Base-by-base conservation (phyloP, 2,113 vertebrate species). In the Solea solea region DNA sequence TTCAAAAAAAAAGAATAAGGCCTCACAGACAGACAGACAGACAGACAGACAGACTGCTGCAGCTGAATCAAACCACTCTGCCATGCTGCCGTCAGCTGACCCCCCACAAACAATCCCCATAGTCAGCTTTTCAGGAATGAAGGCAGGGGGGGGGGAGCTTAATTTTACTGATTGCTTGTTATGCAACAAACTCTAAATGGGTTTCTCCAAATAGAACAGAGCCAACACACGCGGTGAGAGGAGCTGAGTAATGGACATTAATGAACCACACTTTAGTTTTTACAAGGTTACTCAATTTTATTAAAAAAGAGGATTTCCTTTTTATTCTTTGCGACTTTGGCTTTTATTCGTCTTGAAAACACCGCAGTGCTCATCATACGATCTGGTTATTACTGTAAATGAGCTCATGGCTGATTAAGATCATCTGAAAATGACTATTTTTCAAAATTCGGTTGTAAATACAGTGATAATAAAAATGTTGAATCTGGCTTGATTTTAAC, bases 81-180 rank as follows among this genome's bases (percentile, higher is more conserved):
- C 58, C 63, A 5, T 76, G 80, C 85, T 69, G 74, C 77, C 52
- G 72, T 87, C 87, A 87, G 81, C 82, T 80, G 58, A 76, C 21
- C 21, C 21, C 21, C 21, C 21, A 88, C 86, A 74, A n/a, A 0
- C 52, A 67, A 28, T 75, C 71, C 60, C 69, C 62, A 60, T 54
- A 76, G 71, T 88, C 86, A 85, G 84, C 86, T 88, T 78, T 83
- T 83, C 63, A 85, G 74, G 80, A 83, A 78, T 41, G 61, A 60
- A 56, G 42, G 39, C 41, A 39, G 5, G 57, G 6, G 39, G 16
- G 53, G 55, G 63, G 25, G 34, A 40, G 63, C 64, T 79, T 83
- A 53, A 79, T 81, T 81, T 72, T 77, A 51, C 60, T 75, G 79
- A 88, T 86, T 84, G 70, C 68, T 73, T 62, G 50, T 82, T 75